Evolutionary conservation across 2,888 invertebrate species (phyloP), one percentile per base, ranked within the genome.

Genomic region (Rosalia funebris): DNA sequence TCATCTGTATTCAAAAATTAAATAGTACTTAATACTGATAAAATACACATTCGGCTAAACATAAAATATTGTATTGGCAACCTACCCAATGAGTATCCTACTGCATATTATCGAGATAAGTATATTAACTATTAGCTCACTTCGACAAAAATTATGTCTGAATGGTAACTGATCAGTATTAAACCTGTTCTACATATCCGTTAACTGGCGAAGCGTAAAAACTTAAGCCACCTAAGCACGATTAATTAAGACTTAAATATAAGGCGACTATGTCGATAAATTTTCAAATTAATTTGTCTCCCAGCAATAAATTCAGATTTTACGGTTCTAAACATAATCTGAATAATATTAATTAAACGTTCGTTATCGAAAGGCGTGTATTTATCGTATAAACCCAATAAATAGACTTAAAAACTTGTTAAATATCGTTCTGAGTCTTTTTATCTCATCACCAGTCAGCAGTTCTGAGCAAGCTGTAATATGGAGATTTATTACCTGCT

Each of bases 171-270:
- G 37, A 14, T 50, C 19, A 17, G 42, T 2, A 15, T 42, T 42
- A 53, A 53, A 63, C 62, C 62, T 52, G 62, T 63, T 63, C 44
- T 37, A 63, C 59, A 63, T 50, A 56, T 59, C 56, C 57, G 48
- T 59, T 56, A 63, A 37, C 54, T 34, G 36, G 14, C 54, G 54
- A 47, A 54, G 59, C 59, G 59, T 59, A 59, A 60, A 60, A 60
- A 60, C 60, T 50, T 39, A 39, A 54, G 44, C 52, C 57, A 39
- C 56, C 60, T 50, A 62, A 62, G 54, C 54, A 56, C 62, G 65
- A 62, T 65, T 65, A 68, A 68, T 65, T 65, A 65, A 65, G 63
- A 60, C 60, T 64, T 58, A 53, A 63, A 63, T 53, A 44, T 65
- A 57, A 64, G 57, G 58, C 56, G 65, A 62, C 60, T 57, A 50